phyloP scores from a whole-genome alignment of 2,888 invertebrate genomes.

The Rhyacophila evoluta region DNA sequence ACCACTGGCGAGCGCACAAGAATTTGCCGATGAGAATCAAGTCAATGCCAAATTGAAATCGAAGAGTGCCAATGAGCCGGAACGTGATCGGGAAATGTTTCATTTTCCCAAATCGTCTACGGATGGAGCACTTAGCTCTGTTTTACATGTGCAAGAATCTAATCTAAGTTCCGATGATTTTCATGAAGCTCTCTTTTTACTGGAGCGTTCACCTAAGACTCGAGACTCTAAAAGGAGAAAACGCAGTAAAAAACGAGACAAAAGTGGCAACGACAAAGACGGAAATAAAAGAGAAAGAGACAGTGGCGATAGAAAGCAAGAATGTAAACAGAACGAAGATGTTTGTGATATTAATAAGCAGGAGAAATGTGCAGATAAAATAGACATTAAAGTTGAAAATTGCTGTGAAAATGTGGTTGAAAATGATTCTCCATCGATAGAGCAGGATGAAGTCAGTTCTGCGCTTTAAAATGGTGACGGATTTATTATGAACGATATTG shows the following conservation, averaged over 20 bases:
- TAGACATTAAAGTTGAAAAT: slow-evolving; percentile 9
- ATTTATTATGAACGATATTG: not conserved
- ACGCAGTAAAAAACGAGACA: slow-evolving; percentile 65
- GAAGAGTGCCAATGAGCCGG: slow-evolving; percentile 68
- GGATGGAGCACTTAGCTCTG: slow-evolving; percentile 71
- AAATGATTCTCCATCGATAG: slow-evolving; percentile 51
- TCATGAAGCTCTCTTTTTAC: slow-evolving; percentile 70
- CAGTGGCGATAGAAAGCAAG: slow-evolving; percentile 29
- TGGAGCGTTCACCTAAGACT: slow-evolving; percentile 68
- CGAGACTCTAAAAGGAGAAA: slow-evolving; percentile 65
- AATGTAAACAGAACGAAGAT: slow-evolving; percentile 35
- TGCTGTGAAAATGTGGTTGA: slow-evolving; percentile 44
- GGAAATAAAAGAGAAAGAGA: slow-evolving; percentile 58
- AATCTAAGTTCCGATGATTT: slow-evolving; percentile 71
- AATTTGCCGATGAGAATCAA: slow-evolving; percentile 43
- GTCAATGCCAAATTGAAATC: slow-evolving; percentile 55
- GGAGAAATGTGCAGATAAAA: slow-evolving; percentile 28
- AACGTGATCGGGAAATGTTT: slow-evolving; percentile 67
- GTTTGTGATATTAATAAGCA: slow-evolving; percentile 38
- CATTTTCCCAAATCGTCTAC: slow-evolving; percentile 71
- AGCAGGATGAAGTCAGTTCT: slow-evolving; percentile 63
- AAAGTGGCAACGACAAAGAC: slow-evolving; percentile 56
- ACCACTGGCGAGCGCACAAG: slow-evolving; percentile 44
- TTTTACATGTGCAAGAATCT: slow-evolving; percentile 70
- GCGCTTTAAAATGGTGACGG: slow-evolving; percentile 60